Percentiles rank a stretch among this genome's conserved stretches.
Evolutionary conservation across 2,797 vertebrate species (phyloP).

Genomic region (Gouania willdenowi): DNA sequence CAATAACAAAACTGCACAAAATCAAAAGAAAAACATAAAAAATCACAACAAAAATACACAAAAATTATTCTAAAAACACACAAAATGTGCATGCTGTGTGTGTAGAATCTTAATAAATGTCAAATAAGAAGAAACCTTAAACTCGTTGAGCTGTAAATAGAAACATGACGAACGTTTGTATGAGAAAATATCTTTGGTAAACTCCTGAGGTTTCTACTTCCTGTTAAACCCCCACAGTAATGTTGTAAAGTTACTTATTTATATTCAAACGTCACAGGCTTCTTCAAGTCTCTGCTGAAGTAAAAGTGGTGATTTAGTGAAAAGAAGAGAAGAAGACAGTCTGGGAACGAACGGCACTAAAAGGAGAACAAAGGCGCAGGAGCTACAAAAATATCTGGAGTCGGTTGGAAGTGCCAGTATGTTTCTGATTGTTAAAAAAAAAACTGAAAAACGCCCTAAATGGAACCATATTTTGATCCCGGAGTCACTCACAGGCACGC

Average conservation of each 20-base stretch:
- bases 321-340: slow-evolving; percentile 18
- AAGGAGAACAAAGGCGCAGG: slow-evolving; percentile 60
- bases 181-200: no score
- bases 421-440: slow-evolving; percentile 74
- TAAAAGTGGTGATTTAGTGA: slow-evolving; percentile 19
- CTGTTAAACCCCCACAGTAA: background rate
- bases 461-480: slow-evolving; percentile 78
- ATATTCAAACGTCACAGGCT: slow-evolving; percentile 11
- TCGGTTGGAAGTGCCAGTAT: slow-evolving; percentile 74
- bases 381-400: slow-evolving; percentile 62
- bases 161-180: no score
- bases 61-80: no score
- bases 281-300: slow-evolving; percentile 21
- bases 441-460: slow-evolving; percentile 70
- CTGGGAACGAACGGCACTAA: slow-evolving; percentile 55
- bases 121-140: no score
- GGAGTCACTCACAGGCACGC: slow-evolving; percentile 60
- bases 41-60: no score
- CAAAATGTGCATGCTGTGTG: no score
- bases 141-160: no score
- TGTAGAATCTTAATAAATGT: no score
- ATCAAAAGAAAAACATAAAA: no score
- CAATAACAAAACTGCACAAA: no score
- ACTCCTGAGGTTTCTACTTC: slow-evolving; percentile 2
- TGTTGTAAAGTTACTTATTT: slow-evolving; percentile 5